Evolutionary conservation across 2,888 invertebrate species (phyloP).

Genomic region (Agriopis aurantiaria): DNA sequence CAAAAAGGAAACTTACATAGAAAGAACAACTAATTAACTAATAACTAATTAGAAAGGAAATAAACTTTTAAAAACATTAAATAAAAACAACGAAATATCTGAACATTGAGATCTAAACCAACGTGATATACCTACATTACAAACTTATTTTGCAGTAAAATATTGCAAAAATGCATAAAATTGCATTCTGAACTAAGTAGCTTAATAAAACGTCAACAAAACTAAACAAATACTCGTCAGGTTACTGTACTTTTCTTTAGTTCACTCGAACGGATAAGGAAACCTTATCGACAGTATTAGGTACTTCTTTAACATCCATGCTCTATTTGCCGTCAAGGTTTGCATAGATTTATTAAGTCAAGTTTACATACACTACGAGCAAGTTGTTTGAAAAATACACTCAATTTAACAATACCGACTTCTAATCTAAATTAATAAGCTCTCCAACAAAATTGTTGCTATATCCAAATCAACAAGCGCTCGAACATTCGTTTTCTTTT

Average conservation of each 20-base stretch:
- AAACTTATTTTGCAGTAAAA: neutral
- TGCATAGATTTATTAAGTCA: constrained; percentile 36
- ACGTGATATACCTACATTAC: too few relatives aligned
- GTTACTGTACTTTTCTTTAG: constrained; percentile 36
- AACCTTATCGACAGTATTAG: constrained; percentile 56
- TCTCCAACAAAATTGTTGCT: too few relatives aligned
- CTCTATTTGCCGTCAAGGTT: constrained; percentile 35
- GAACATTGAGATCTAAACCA: too few relatives aligned
- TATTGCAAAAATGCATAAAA: neutral
- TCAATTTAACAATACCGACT: neutral
- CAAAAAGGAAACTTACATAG: too few relatives aligned
- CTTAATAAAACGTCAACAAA: constrained; percentile 5
- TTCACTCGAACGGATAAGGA: constrained; percentile 51
- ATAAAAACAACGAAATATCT: too few relatives aligned
- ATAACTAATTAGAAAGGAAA: too few relatives aligned
- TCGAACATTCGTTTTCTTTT: too few relatives aligned
- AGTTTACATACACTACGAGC: neutral
- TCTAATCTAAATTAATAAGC: neutral
- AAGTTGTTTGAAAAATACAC: neutral
- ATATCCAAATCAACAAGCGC: too few relatives aligned
- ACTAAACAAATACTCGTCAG: constrained; percentile 20
- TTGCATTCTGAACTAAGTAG: neutral
- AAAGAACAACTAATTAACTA: too few relatives aligned
- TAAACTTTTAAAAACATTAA: too few relatives aligned
- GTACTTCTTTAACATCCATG: constrained; percentile 52